Conservation (phyloP, 2,888 invertebrate genomes). For the Drosophila planitibia region DNA sequence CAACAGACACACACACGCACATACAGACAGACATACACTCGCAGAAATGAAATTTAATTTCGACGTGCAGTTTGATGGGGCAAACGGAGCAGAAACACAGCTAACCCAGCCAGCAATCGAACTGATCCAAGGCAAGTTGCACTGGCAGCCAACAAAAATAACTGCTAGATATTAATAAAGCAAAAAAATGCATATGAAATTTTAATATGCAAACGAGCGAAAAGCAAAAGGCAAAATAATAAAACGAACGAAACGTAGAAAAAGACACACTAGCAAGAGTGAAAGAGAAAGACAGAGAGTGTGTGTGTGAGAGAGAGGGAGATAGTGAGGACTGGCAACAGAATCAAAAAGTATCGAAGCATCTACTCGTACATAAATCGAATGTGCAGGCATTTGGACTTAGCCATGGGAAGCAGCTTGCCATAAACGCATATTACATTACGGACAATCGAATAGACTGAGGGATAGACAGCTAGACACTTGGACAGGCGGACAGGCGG, state of each 20-base stretch:
- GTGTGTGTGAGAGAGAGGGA: not conserved
- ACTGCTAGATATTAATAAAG: conserved; percentile 81
- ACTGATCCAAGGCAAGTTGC: conserved; percentile 37
- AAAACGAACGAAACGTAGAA: conserved; percentile 43
- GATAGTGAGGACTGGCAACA: not conserved
- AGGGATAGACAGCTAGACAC: conserved; percentile 30
- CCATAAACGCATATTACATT: conserved; percentile 64
- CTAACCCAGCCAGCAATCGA: conserved; percentile 62
- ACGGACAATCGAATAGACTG: conserved; percentile 66
- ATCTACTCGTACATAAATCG: conserved; percentile 49
- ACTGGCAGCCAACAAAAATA: conserved; percentile 66
- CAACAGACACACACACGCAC: conserved; percentile 16
- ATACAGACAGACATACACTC: conserved; percentile 10
- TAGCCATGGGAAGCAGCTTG: conserved; percentile 51
- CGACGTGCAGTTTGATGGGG: conserved; percentile 74
- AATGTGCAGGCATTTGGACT: conserved; percentile 49
- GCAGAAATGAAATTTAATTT: conserved; percentile 74
- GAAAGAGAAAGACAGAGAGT: not conserved
- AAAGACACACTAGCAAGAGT: conserved; percentile 22
- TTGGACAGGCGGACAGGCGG: conserved; percentile 24
- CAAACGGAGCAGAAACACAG: conserved; percentile 73
- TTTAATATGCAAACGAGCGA: conserved; percentile 78
- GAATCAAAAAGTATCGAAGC: conserved; percentile 67
- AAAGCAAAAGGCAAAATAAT: conserved; percentile 58
- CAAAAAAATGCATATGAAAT: conserved; percentile 78